Evolutionary conservation across 2,888 invertebrate genomes (phyloP), one percentile per base, ranked within the genome.

Genomic region (Strigamia maritima): DNA sequence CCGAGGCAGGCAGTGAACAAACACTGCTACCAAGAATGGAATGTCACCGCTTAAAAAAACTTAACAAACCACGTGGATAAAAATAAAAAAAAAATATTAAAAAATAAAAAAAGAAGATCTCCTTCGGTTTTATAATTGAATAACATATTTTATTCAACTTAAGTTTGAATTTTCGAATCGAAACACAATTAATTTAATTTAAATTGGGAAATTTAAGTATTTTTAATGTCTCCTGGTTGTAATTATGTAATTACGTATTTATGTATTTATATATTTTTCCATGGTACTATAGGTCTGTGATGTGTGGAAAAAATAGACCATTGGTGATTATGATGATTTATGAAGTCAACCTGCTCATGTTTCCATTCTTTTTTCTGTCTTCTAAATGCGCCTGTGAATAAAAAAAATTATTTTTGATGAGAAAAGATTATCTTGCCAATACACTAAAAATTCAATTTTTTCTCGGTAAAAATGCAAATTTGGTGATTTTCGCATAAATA

Each of bases 331-430:
- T 28, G 6, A 12, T 1, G 16, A 28, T 24, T 22, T n/a, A 19
- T 74, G 7, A 24, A 28, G 74, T 4, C 3, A 74, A 28, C 10
- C 1, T 31, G 38, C 89, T 89, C 54, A 90, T 85, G 79, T 88
- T 84, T 22, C 84, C 82, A 8, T 90, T 90, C 82, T 89, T 90
- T 80, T 88, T 90, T 44, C 96, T 89, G 82, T 91, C 88, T 81
- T 90, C 90, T 84, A 95, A 86, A 86, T 96, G 96, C 10, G 91
- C 91, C 87, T 91, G 88, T n/a, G 1, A 76, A 76, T 44, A 40
- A 76, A 0, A 76, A 24, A n/a, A n/a, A n/a, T n/a, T n/a, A n/a
- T n/a, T n/a, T n/a, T n/a, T n/a, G n/a, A n/a, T n/a, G n/a, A n/a
- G n/a, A n/a, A n/a, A n/a, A n/a, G n/a, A n/a, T n/a, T n/a, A n/a